Conservation (phyloP, 2,888 invertebrate species). For the Embidobia sp. region DNA sequence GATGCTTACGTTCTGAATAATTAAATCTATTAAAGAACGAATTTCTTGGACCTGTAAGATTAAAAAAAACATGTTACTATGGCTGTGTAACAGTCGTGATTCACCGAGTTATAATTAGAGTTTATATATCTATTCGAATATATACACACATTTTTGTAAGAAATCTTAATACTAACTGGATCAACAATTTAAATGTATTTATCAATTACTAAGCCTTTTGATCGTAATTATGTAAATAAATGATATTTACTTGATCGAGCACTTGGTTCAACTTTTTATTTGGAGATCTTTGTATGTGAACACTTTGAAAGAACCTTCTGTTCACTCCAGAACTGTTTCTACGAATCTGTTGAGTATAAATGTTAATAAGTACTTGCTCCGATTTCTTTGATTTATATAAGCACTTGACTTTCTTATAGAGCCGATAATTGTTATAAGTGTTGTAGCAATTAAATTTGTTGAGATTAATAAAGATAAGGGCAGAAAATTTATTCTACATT, state of each 20-base stretch:
- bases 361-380: background rate
- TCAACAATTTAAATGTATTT: no score
- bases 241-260: slow-evolving; percentile 76
- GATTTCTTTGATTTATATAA: no score
- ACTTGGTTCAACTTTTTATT: slow-evolving; percentile 76
- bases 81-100: slow-evolving; percentile 28
- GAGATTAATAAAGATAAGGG: no score
- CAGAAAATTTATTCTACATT: no score
- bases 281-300: slow-evolving; percentile 72
- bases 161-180: no score
- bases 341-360: slow-evolving; percentile 68
- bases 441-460: no score
- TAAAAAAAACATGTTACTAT: slow-evolving; percentile 29
- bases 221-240: slow-evolving; percentile 16
- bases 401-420: no score
- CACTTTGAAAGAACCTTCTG: slow-evolving; percentile 74
- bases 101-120: no score
- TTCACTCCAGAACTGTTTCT: slow-evolving; percentile 71
- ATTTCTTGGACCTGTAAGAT: slow-evolving; percentile 77
- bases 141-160: no score
- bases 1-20: slow-evolving; percentile 76
- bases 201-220: no score
- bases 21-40: slow-evolving; percentile 77
- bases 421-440: no score
- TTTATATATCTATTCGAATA: no score